These are phyloP conservation scores for Mycetomoellerius zeteki DNA, from an alignment of 1,140 invertebrate species.

Conservation along the genomic window DNA sequence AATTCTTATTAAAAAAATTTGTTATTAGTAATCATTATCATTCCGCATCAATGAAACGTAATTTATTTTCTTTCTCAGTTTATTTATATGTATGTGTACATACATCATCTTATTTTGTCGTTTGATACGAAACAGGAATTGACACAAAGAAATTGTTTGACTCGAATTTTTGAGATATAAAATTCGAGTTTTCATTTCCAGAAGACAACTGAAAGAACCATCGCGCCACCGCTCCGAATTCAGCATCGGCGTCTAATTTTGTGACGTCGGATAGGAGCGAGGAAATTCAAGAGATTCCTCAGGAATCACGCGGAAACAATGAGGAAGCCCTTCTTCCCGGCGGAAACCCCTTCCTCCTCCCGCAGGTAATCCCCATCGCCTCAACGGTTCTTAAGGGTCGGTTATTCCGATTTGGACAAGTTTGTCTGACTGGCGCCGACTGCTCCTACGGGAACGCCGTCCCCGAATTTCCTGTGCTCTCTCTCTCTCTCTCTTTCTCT, in stretches of 20 bases:
- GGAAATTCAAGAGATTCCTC: constrained; percentile 56
- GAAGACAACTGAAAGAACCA: not conserved
- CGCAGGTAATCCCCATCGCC: constrained; percentile 60
- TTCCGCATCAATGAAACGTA: too few species aligned
- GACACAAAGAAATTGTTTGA: not conserved
- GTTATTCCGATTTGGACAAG: constrained; percentile 70
- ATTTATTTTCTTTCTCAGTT: constrained; percentile 5
- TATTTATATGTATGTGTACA: not conserved
- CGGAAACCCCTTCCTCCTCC: constrained; percentile 1
- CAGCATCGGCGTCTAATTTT: constrained; percentile 51
- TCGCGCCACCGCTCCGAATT: not conserved
- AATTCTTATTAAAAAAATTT: not conserved
- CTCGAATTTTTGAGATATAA: constrained; percentile 1
- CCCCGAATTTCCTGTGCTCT: constrained; percentile 43
- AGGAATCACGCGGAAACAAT: constrained; percentile 57
- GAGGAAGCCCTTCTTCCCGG: constrained; percentile 25
- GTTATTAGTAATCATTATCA: not conserved
- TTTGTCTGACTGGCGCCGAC: constrained; percentile 66
- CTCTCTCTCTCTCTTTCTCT: constrained; percentile 6
- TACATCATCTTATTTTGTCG: not conserved
- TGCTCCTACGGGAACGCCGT: constrained; percentile 58
- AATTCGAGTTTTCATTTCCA: not conserved
- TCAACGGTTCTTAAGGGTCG: constrained; percentile 70
- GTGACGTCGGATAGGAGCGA: constrained; percentile 15
- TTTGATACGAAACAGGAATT: not conserved